phyloP scores from a whole-genome alignment of 2,888 invertebrate genomes.

The Rhynchonema sp. region DNA sequence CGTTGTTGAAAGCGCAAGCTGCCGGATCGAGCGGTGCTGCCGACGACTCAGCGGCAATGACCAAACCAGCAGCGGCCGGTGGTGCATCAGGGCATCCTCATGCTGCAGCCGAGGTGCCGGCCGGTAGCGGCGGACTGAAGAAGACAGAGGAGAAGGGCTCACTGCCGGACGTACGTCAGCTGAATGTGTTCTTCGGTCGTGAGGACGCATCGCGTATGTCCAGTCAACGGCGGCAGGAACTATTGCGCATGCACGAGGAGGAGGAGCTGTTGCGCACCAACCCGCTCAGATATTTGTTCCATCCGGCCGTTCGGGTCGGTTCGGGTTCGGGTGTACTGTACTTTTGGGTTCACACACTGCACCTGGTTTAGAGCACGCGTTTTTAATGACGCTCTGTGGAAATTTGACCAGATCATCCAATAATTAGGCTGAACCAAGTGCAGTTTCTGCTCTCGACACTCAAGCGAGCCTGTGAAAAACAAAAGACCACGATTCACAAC shows the following conservation, averaged over 20 bases:
- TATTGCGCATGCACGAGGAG: slow-evolving; percentile 71
- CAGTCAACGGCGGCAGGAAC: slow-evolving; percentile 77
- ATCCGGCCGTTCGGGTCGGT: slow-evolving; percentile 85
- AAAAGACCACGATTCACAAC: too few species aligned
- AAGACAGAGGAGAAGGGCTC: slow-evolving; percentile 45
- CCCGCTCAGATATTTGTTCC: slow-evolving; percentile 80
- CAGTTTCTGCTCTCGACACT: too few species aligned
- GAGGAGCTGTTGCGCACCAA: slow-evolving; percentile 76
- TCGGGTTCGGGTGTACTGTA: too few species aligned
- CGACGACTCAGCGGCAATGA: not conserved
- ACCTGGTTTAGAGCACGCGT: too few species aligned
- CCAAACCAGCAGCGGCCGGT: not conserved
- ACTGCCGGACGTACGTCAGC: slow-evolving; percentile 52
- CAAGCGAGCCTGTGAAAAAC: too few species aligned
- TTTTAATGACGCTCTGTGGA: too few species aligned
- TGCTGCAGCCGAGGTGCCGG: not conserved
- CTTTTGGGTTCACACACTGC: too few species aligned
- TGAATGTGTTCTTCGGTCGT: slow-evolving; percentile 58
- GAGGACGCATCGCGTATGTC: slow-evolving; percentile 86
- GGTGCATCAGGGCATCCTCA: too few species aligned
- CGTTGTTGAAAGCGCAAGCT: not conserved
- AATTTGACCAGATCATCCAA: too few species aligned
- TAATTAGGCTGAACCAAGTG: too few species aligned
- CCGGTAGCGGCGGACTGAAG: not conserved
- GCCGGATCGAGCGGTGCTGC: not conserved